Evolutionary conservation across 2,797 vertebrate species (phyloP).

Genomic region (Alfaro cultratus): DNA sequence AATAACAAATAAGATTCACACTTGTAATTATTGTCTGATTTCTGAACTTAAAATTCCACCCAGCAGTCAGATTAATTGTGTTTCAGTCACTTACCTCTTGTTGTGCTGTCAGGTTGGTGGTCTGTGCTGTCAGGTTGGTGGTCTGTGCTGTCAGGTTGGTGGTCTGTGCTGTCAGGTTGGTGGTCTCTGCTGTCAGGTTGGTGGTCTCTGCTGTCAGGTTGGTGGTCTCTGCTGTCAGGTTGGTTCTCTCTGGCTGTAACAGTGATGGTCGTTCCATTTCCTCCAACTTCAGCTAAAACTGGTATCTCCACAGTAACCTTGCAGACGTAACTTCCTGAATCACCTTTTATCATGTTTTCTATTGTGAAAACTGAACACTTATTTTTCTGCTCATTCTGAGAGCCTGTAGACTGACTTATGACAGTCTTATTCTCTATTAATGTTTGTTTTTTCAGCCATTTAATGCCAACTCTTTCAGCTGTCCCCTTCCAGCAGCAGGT

Average conservation of each 20-base stretch:
- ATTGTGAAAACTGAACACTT: slow-evolving; percentile 36
- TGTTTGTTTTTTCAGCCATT: slow-evolving; percentile 17
- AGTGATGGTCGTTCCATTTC: slow-evolving; percentile 68
- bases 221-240: too few species aligned
- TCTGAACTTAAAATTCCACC: neutral
- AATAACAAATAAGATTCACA: neutral
- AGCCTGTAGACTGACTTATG: neutral
- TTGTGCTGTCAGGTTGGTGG: accelerated
- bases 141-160: too few species aligned
- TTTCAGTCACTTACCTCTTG: neutral
- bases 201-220: too few species aligned
- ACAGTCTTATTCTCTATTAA: accelerated
- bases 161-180: too few species aligned
- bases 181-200: too few species aligned
- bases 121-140: too few species aligned
- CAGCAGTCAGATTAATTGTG: neutral
- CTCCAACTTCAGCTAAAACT: accelerated
- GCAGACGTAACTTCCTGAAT: slow-evolving; percentile 72
- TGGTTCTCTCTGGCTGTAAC: neutral
- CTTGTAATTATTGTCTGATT: neutral
- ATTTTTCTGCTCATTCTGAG: accelerated
- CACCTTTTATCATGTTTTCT: slow-evolving; percentile 12
- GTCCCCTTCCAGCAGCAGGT: slow-evolving; percentile 26
- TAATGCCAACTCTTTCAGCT: accelerated
- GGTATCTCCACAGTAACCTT: slow-evolving; percentile 62